phyloP scores from a whole-genome alignment of 2,888 invertebrate species.

The Fissipunctia ypsillon region DNA sequence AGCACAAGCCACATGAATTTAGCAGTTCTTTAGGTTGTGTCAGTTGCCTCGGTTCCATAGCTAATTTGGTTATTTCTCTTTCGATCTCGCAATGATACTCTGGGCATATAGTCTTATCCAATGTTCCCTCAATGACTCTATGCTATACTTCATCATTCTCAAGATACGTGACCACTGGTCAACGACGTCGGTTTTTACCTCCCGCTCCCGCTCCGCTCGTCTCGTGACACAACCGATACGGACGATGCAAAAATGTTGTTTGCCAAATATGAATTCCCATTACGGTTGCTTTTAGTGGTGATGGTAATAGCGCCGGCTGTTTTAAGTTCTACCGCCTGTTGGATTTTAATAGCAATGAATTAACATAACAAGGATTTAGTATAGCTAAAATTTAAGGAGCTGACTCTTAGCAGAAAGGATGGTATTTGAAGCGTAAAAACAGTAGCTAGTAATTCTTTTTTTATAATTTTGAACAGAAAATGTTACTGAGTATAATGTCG shows the following conservation, averaged over 20 bases:
- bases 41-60: too few relatives aligned
- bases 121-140: too few relatives aligned
- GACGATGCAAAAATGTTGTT: conserved; percentile 73
- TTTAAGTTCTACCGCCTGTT: conserved; percentile 51
- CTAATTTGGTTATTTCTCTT: too few relatives aligned
- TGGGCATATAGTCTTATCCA: too few relatives aligned
- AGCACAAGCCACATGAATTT: too few relatives aligned
- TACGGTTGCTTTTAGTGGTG: conserved; percentile 69
- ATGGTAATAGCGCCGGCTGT: conserved; percentile 57
- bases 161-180: too few relatives aligned
- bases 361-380: conserved; percentile 54
- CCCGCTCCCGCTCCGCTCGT: conserved; percentile 32
- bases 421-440: background rate
- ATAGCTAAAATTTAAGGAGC: conserved; percentile 20
- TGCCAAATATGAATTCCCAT: conserved; percentile 79
- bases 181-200: too few relatives aligned
- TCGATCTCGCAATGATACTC: too few relatives aligned
- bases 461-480: background rate
- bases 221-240: background rate
- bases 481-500: background rate
- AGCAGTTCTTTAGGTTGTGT: too few relatives aligned
- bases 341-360: conserved; percentile 59
- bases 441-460: background rate
- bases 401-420: background rate
- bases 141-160: too few relatives aligned